Evolutionary conservation across 2,888 invertebrate genomes (phyloP).

Genomic region (Aphrophora alni): DNA sequence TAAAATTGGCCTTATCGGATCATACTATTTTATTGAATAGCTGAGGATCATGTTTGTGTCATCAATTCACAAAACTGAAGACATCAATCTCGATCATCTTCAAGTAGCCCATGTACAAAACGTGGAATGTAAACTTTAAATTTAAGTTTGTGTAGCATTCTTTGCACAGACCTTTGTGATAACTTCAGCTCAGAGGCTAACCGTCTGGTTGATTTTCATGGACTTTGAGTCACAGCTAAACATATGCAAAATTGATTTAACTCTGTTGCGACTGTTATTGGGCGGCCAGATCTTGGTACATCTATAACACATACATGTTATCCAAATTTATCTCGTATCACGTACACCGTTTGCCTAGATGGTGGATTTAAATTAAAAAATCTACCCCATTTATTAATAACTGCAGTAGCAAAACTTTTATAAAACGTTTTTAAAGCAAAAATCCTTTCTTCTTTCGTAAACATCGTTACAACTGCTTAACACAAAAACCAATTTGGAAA

Average conservation of each 20-base stretch:
- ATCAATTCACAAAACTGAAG: constrained; percentile 21
- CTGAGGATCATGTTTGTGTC: not conserved
- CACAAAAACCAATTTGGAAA: not conserved
- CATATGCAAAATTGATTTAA: not conserved
- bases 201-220: too few species aligned
- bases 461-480: not conserved
- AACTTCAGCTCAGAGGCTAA: not conserved
- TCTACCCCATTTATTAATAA: not conserved
- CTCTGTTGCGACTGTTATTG: not conserved
- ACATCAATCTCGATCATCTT: not conserved
- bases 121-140: constrained; percentile 3
- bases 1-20: constrained; percentile 10
- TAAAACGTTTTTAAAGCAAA: not conserved
- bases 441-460: not conserved
- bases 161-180: not conserved
- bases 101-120: not conserved
- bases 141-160: not conserved
- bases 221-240: too few species aligned
- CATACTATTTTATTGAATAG: not conserved
- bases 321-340: not conserved
- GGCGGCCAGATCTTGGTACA: not conserved
- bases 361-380: not conserved
- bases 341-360: not conserved
- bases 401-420: not conserved
- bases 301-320: not conserved